Percentiles rank a stretch among this genome's conserved stretches.
These are phyloP conservation scores for Drosophila sturtevanti DNA, from an alignment of 1,140 invertebrate species.

Conservation along the genomic window DNA sequence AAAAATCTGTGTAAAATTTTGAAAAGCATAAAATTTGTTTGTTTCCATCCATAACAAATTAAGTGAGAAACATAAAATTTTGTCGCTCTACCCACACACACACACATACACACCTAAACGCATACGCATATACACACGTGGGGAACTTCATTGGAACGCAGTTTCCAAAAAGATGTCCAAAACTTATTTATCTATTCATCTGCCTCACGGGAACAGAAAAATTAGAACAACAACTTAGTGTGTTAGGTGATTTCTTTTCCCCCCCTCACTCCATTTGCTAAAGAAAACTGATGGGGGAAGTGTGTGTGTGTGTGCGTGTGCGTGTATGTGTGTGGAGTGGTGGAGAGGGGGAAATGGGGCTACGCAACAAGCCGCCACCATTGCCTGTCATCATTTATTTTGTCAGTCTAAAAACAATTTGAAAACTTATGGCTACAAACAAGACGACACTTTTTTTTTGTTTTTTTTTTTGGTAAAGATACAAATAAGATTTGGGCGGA, in stretches of 20 bases:
- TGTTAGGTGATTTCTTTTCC: constrained; percentile 8
- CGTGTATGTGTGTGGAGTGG: background rate
- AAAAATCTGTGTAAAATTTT: constrained; percentile 53
- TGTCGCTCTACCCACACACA: constrained; percentile 49
- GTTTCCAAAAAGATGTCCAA: constrained; percentile 43
- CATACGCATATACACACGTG: background rate
- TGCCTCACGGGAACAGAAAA: constrained; percentile 64
- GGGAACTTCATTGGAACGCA: constrained; percentile 42
- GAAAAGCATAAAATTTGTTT: constrained; percentile 74
- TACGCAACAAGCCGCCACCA: constrained; percentile 62
- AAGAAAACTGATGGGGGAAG: background rate
- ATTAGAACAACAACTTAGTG: constrained; percentile 80
- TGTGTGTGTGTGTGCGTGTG: background rate
- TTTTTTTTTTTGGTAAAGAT: constrained; percentile 53
- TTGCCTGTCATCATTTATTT: constrained; percentile 80
- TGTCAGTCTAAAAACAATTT: constrained; percentile 79
- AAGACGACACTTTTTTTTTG: constrained; percentile 56
- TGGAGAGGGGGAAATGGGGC: constrained; percentile 28
- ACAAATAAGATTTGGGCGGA: constrained; percentile 65
- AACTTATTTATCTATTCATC: constrained; percentile 55
- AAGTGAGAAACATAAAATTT: constrained; percentile 77
- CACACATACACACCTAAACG: constrained; percentile 10
- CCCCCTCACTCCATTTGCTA: background rate
- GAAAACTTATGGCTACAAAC: constrained; percentile 73
- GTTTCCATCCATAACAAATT: constrained; percentile 70